Evolutionary conservation across 2,888 invertebrate species (phyloP), one percentile per base, ranked within the genome.

Genomic region (Melanargia galathea): DNA sequence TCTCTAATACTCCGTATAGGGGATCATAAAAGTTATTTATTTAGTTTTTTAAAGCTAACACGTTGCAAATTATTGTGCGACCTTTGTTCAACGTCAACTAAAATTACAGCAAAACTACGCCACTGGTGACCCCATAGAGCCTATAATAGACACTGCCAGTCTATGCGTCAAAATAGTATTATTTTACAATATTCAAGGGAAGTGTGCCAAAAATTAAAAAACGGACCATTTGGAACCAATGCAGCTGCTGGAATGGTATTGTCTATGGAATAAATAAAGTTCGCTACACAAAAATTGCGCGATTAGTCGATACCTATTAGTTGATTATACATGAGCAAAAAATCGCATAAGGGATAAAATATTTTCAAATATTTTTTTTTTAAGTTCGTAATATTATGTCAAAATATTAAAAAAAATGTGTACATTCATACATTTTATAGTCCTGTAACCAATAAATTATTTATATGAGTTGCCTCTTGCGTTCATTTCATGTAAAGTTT

Each of bases 121-220:
- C 46, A 13, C 24, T 45, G 59, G 55, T 30, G 30, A 52, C 46
- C 24, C 48, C 46, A 46, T 38, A n/a, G 46, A 33, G 63, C 38
- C 65, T n/a, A n/a, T n/a, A 48, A 48, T 66, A 67, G 66, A 72
- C 72, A 73, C 72, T 76, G 75, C 73, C 74, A 67, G 59, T 69
- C 70, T 68, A 73, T 65, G 71, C 71, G 68, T 79, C 71, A 71
- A n/a, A 67, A 75, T 80, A 83, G 81, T 84, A 86, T 88, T 89
- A 85, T 84, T 84, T 81, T 78, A 78, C 73, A 63, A 54, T 80
- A 76, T 78, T 77, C 80, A 74, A 77, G 75, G 78, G 76, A 77
- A 71, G 81, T 84, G 90, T 90, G 90, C 90, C 90, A 90, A 90
- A 90, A 82, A 80, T 54, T 2, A 46, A 46, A 11, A 13, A 46